Evolutionary conservation across 2,888 invertebrate species (phyloP).

Genomic region (Crepidodera aurea): DNA sequence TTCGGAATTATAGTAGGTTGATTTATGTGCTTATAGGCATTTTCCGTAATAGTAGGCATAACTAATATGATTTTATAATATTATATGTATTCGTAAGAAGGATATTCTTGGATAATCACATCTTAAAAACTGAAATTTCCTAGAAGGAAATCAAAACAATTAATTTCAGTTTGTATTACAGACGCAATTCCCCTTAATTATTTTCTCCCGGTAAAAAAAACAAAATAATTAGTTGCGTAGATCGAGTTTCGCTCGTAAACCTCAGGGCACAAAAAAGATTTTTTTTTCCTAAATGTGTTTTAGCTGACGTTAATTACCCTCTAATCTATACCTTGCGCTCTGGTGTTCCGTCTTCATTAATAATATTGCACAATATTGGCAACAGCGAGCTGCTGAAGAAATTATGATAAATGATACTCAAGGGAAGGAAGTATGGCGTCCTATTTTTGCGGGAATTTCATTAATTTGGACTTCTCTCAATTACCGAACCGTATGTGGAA

Average conservation of each 20-base stretch:
- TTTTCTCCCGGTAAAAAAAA: not conserved
- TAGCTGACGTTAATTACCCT: slow-evolving; percentile 34
- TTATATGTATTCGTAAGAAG: too few species aligned
- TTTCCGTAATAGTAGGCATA: too few species aligned
- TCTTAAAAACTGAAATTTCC: too few species aligned
- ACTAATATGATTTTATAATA: too few species aligned
- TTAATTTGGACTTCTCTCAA: slow-evolving; percentile 26
- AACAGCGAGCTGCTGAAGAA: slow-evolving; percentile 21
- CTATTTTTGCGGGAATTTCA: slow-evolving; percentile 25
- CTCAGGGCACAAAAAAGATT: slow-evolving; percentile 2
- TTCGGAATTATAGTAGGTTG: too few species aligned
- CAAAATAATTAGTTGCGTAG: slow-evolving; percentile 9
- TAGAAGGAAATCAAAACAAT: too few species aligned
- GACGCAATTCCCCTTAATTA: too few species aligned
- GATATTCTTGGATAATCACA: too few species aligned
- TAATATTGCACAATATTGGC: slow-evolving; percentile 34
- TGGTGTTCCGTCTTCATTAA: slow-evolving; percentile 31
- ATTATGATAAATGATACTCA: slow-evolving; percentile 33
- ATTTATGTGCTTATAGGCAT: too few species aligned
- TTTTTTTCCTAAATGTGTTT: slow-evolving; percentile 18
- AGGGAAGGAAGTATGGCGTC: slow-evolving; percentile 24
- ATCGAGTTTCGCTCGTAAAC: slow-evolving; percentile 11
- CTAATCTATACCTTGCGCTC: slow-evolving; percentile 16
- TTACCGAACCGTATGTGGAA: slow-evolving; percentile 22
- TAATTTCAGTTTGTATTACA: too few species aligned